Evolutionary conservation across 2,113 vertebrate species (phyloP).

Genomic region (Caretta caretta): DNA sequence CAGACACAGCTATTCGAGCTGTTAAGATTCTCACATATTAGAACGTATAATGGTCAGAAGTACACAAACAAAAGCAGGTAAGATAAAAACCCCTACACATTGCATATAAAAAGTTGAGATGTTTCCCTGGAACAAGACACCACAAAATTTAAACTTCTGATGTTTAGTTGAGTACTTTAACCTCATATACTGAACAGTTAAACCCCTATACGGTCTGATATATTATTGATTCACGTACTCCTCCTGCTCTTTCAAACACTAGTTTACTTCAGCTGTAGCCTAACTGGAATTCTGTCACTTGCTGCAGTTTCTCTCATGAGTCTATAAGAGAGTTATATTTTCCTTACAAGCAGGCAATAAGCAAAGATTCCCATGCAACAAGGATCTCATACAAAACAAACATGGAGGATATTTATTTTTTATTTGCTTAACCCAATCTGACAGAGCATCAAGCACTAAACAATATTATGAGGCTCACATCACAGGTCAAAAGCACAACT

Average conservation of each 20-base stretch:
- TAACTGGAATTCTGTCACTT: background rate
- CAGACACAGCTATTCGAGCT: background rate
- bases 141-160: background rate
- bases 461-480: background rate
- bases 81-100: fast-evolving
- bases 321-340: background rate
- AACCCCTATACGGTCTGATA: background rate
- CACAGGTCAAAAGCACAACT: background rate
- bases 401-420: background rate
- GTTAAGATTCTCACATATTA: background rate
- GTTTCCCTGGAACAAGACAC: background rate
- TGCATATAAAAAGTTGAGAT: background rate
- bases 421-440: background rate
- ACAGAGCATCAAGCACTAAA: background rate
- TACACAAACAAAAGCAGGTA: background rate
- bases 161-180: background rate
- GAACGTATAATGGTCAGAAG: background rate
- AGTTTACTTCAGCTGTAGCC: background rate
- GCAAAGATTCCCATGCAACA: background rate
- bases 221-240: background rate
- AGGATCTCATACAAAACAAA: background rate
- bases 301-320: fast-evolving
- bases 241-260: background rate
- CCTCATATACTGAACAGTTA: background rate
- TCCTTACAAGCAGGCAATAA: fast-evolving